Evolutionary conservation across 1,140 invertebrate species (phyloP).

Genomic region (Probaryconus sp.): DNA sequence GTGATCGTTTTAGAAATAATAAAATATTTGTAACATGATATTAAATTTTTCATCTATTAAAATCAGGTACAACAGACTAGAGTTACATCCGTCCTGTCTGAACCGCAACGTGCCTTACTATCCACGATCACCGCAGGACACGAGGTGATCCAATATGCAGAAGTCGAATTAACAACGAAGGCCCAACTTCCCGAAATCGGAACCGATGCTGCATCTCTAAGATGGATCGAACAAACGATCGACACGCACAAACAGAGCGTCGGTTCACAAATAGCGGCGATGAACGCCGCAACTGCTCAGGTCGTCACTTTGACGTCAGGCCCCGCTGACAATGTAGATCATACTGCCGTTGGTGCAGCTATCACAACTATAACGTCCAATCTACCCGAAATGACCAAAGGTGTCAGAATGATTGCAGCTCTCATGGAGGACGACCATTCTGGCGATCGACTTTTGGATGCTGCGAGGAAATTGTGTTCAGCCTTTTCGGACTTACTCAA

Average conservation of each 20-base stretch:
- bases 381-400: slow-evolving; percentile 96
- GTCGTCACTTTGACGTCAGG: slow-evolving; percentile 96
- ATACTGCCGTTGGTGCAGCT: slow-evolving; percentile 96
- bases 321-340: slow-evolving; percentile 90
- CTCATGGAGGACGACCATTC: slow-evolving; percentile 91
- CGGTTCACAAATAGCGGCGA: slow-evolving; percentile 97
- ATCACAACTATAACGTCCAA: slow-evolving; percentile 98
- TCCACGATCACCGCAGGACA: slow-evolving; percentile 92
- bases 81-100: slow-evolving; percentile 88
- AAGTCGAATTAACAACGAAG: slow-evolving; percentile 87
- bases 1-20: no score
- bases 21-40: no score
- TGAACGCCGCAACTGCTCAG: slow-evolving; percentile 99
- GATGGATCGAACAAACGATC: slow-evolving; percentile 95
- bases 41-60: no score
- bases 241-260: slow-evolving; percentile 98
- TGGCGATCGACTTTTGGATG: slow-evolving; percentile 93
- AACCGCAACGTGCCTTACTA: slow-evolving; percentile 94
- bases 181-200: slow-evolving; percentile 89
- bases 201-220: slow-evolving; percentile 89
- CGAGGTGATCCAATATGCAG: slow-evolving; percentile 91
- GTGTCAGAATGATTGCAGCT: slow-evolving; percentile 95
- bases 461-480: slow-evolving; percentile 92
- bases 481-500: slow-evolving; percentile 97
- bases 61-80: slow-evolving; percentile 90